Evolutionary conservation across 2,113 vertebrate genomes (phyloP), one percentile per base, ranked within the genome.

Genomic region (Leptobrachium ailaonicum): DNA sequence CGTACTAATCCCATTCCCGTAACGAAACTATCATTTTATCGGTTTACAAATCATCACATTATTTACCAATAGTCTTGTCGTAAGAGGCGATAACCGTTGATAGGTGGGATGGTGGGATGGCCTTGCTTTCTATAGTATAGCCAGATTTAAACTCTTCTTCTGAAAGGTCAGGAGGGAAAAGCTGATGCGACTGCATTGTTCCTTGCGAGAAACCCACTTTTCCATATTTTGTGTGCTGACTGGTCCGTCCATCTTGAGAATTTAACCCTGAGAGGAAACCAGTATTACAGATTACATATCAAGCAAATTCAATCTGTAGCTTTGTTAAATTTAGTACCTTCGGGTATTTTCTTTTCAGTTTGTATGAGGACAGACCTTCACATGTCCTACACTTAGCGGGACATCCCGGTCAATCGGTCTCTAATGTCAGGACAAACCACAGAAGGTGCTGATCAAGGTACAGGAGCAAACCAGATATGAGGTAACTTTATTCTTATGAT

Each of bases 31-130:
- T 71, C 67, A 62, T 66, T 44, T 81, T 62, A 75, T 81, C 75
- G 71, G 75, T 81, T 72, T 74, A 69, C 32, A 66, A 69, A 69
- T 20, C 62, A 81, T 60, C 54, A 32, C 67, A 76, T 77, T 70
- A 63, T 92, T 93, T 92, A 99, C 97, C 94, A 72, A 96, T 91
- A 71, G 95, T 92, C 84, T 87, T 87, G 70, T 91, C 88, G 86
- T 93, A 97, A 6, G 96, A 95, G 85, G 93, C 88, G 80, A 92
- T 88, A 32, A 98, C 84, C 2, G 92, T 82, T 41, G 90, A 82
- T 8, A 95, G 83, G 62, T 93, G 89, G 2, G 94, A 90, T 53
- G 45, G 75, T 20, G 93, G 87, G 71, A 98, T 87, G 45, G 94
- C 90, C 73, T 86, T 89, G 73, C 86, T 92, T 86, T 94, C 94